These are phyloP conservation scores for Propithecus perrieri DNA, from an alignment of 2,797 vertebrate genomes.

Conservation along the genomic window DNA sequence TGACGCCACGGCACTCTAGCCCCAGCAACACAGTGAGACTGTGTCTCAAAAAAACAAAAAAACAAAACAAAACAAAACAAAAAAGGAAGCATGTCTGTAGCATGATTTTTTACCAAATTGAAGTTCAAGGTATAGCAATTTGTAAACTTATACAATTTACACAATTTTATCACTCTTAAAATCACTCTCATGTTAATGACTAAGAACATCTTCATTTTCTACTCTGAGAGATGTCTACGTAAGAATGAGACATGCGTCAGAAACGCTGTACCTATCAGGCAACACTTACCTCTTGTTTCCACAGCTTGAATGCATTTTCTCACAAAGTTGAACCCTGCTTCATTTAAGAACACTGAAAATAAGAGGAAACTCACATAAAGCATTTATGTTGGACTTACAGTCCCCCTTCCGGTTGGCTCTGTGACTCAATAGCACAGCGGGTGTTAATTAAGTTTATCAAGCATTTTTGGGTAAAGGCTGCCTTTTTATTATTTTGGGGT, in stretches of 20 bases:
- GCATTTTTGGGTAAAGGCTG: neutral
- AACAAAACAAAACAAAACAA: too few species aligned
- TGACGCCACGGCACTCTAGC: too few species aligned
- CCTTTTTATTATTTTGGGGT: neutral
- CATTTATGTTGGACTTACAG: neutral
- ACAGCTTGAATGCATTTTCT: constrained; percentile 96
- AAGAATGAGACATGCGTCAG: neutral
- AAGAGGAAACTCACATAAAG: constrained; percentile 60
- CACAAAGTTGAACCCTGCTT: constrained; percentile 96
- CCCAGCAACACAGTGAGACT: too few species aligned
- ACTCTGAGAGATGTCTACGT: neutral
- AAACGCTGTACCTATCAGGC: neutral
- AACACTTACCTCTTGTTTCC: constrained; percentile 91
- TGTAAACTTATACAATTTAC: neutral
- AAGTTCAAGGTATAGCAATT: neutral
- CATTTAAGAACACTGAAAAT: constrained; percentile 95
- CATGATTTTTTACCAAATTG: neutral
- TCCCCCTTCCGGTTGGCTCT: neutral
- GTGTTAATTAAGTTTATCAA: neutral
- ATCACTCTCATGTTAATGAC: neutral
- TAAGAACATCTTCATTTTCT: neutral
- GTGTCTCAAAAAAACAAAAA: too few species aligned
- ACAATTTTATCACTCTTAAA: neutral
- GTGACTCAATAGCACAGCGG: neutral
- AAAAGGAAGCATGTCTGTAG: neutral